Percentiles rank a stretch among this genome's conserved stretches.
These are phyloP conservation scores for Ciona savignyi DNA, from an alignment of 23 tunicate genomes.

Conservation along the genomic window DNA sequence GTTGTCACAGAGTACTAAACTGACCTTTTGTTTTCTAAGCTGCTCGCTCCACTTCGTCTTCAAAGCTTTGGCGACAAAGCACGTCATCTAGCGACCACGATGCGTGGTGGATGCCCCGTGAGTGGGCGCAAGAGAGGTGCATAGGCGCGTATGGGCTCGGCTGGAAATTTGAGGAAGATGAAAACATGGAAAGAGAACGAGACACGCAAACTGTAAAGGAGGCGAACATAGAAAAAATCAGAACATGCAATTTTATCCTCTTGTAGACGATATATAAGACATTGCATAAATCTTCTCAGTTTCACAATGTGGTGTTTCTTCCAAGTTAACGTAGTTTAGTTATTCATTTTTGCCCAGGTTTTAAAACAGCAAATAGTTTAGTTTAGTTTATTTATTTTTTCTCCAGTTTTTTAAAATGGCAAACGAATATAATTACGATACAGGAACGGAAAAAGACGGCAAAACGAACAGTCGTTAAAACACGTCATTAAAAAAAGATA, in stretches of 20 bases:
- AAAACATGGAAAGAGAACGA: slow-evolving; percentile 15
- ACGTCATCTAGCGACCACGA: slow-evolving; percentile 32
- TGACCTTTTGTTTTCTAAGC: not conserved
- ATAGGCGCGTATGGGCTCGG: slow-evolving; percentile 41
- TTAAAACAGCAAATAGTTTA: too few relatives aligned
- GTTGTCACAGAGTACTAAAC: too few relatives aligned
- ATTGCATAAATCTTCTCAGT: not conserved
- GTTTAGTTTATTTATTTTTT: too few relatives aligned
- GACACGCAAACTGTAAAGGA: slow-evolving; percentile 29
- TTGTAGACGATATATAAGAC: not conserved
- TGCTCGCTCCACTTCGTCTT: not conserved
- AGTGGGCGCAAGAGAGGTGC: slow-evolving; percentile 71
- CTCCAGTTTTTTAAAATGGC: too few relatives aligned
- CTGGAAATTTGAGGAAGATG: slow-evolving; percentile 11
- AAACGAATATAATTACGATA: too few relatives aligned
- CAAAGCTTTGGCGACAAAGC: not conserved
- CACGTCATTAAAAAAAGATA: too few relatives aligned
- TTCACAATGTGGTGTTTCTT: too few relatives aligned
- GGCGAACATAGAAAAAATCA: slow-evolving; percentile 62
- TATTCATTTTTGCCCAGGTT: too few relatives aligned
- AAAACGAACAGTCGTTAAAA: too few relatives aligned
- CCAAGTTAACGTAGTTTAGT: too few relatives aligned
- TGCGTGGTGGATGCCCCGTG: slow-evolving; percentile 91
- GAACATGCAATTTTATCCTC: slow-evolving; percentile 48
- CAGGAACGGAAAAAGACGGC: too few relatives aligned